Evolutionary conservation across 2,113 vertebrate species (phyloP).

Genomic region (Procapra przewalskii): DNA sequence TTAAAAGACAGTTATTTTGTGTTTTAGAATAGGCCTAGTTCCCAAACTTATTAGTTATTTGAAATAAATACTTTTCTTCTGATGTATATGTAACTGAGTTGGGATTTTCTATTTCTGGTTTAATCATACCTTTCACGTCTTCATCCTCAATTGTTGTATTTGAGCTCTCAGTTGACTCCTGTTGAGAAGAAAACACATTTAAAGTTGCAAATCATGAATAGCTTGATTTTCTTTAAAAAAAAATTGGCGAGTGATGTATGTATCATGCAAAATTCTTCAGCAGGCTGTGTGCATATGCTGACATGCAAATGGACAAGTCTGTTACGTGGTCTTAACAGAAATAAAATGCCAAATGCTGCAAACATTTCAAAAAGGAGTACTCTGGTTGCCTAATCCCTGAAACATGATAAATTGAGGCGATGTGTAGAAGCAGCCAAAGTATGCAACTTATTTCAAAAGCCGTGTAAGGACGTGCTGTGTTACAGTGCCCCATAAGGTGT

Average conservation of each 20-base stretch:
- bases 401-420: background rate
- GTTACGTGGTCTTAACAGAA: constrained; percentile 59
- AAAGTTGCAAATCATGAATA: background rate
- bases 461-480: background rate
- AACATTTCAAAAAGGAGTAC: constrained; percentile 54
- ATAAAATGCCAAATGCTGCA: constrained; percentile 42
- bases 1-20: constrained; percentile 19
- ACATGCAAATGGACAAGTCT: constrained; percentile 78
- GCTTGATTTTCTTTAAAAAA: background rate
- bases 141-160: constrained; percentile 98
- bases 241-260: constrained; percentile 46
- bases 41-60: background rate
- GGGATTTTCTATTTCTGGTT: background rate
- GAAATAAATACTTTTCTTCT: background rate
- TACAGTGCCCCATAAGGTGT: background rate
- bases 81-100: background rate
- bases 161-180: constrained; percentile 97
- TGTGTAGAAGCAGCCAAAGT: background rate
- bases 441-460: background rate
- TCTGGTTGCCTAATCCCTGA: constrained; percentile 44
- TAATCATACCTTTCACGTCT: constrained; percentile 94
- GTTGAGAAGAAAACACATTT: constrained; percentile 72
- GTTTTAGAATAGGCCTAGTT: background rate
- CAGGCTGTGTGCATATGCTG: constrained; percentile 70
- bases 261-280: constrained; percentile 81